These are phyloP conservation scores for Chloropsis hardwickii DNA, from an alignment of 2,113 vertebrate species.

Conservation along the genomic window DNA sequence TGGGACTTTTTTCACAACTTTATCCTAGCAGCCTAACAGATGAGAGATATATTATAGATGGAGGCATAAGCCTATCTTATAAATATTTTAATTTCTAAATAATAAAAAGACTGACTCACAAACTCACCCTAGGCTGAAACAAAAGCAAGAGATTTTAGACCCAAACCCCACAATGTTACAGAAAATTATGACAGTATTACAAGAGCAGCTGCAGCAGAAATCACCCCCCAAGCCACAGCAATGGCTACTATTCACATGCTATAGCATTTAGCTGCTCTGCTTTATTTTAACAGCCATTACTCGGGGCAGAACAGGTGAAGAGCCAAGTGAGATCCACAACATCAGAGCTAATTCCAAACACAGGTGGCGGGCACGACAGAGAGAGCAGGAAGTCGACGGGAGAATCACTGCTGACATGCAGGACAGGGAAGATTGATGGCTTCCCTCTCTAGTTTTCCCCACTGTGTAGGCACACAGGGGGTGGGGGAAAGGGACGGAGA, in stretches of 20 bases:
- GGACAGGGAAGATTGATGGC: conserved; percentile 96
- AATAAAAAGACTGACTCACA: background rate
- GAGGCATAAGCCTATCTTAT: background rate
- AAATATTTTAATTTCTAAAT: background rate
- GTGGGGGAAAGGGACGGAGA: conserved; percentile 73
- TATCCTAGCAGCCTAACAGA: background rate
- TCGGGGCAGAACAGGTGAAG: conserved; percentile 62
- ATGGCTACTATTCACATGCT: background rate
- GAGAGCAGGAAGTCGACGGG: conserved; percentile 70
- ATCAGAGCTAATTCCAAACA: conserved; percentile 75
- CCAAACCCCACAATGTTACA: background rate
- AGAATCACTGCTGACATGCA: conserved; percentile 83
- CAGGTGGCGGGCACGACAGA: conserved; percentile 71
- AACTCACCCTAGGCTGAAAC: background rate
- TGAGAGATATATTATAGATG: no score
- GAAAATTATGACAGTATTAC: background rate
- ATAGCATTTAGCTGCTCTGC: background rate
- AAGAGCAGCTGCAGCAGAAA: conserved; percentile 16
- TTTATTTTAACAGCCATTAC: conserved; percentile 31
- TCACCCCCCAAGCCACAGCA: background rate
- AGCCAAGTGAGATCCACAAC: conserved; percentile 57
- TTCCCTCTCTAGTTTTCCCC: conserved; percentile 90
- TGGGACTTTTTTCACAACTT: background rate
- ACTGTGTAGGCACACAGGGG: conserved; percentile 80
- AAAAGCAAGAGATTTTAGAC: background rate